Base-by-base conservation (phyloP, 1,140 invertebrate species). In the Pogonomyrmex californicus region DNA sequence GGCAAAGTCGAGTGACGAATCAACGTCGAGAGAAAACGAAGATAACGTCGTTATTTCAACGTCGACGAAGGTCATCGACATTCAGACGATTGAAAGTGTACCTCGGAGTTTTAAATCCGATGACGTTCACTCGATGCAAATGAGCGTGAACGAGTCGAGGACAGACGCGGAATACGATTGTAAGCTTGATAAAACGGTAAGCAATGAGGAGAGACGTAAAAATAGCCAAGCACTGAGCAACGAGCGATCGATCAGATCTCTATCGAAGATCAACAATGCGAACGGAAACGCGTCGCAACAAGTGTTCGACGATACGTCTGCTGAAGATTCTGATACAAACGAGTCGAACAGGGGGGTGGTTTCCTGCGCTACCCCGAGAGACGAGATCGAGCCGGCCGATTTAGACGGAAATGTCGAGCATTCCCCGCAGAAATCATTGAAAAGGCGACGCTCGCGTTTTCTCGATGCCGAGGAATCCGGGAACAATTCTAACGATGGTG, bases 241-340 rank as follows among this genome's bases (percentile, higher is more conserved):
- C 41, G 33, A 41, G 47, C 77, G 56, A 83, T 83, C 79, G 44
- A 83, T 75, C 17, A 44, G n/a, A 30, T 38, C 7, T 17, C 14
- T 44, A 17, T 14, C 51, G 51, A 12, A 73, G 47, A 4, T 62
- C 41, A 33, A 17, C 5, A n/a, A 14, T 23, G 33, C 33, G 65
- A 44, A 44, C 23, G 12, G 1, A 1, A 33, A 17, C 78, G 12
- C 14, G 12, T 60, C 10, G 30, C 79, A 73, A 83, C 79, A 73
- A 83, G 54, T 83, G 54, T 73, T 44, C 36, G 4, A 47, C 78
- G 30, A 60, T 47, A 54, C 23, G 9, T 65, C 38, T 30, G 7
- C 56, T 23, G 41, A 30, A 4, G 36, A 81, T 33, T 78, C 10
- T 41, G 17, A 17, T 12, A 17, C 9, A 23, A 66, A 36, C 10